These are phyloP conservation scores for Sterna hirundo DNA, from an alignment of 2,113 vertebrate genomes.

Conservation along the genomic window DNA sequence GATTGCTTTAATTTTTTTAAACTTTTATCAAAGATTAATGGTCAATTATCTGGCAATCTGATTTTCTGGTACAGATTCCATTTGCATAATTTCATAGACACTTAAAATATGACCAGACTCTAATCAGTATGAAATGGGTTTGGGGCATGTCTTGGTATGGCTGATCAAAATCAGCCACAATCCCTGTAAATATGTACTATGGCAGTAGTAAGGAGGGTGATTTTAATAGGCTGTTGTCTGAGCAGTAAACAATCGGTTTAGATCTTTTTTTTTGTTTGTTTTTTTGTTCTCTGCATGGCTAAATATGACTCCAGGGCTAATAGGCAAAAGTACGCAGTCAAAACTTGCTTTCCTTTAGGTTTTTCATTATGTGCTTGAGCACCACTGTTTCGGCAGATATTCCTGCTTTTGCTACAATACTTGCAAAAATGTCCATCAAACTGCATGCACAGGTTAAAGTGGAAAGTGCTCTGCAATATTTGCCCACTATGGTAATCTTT, in stretches of 20 bases:
- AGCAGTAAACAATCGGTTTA: constrained; percentile 34
- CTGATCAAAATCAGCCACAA: constrained; percentile 30
- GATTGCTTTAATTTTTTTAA: constrained; percentile 66
- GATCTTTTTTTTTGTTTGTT: background rate
- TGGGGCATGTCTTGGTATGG: constrained; percentile 26
- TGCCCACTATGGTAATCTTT: background rate
- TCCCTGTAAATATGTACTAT: constrained; percentile 34
- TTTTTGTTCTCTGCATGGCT: background rate
- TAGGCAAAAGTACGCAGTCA: background rate
- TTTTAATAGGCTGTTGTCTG: constrained; percentile 32
- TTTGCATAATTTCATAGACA: constrained; percentile 69
- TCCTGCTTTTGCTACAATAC: background rate
- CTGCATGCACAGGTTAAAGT: background rate
- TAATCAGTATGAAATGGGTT: constrained; percentile 61
- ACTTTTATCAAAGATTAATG: constrained; percentile 70
- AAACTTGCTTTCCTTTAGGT: background rate
- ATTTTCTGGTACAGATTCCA: constrained; percentile 64
- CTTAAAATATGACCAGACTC: constrained; percentile 59
- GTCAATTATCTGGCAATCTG: constrained; percentile 70
- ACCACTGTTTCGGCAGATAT: background rate
- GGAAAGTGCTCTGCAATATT: background rate
- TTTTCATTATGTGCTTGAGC: constrained; percentile 12
- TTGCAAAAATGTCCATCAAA: background rate
- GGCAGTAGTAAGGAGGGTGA: background rate
- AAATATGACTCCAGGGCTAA: constrained; percentile 2